These are phyloP conservation scores for Phainopepla nitens DNA, from an alignment of 2,113 vertebrate genomes.

Conservation along the genomic window DNA sequence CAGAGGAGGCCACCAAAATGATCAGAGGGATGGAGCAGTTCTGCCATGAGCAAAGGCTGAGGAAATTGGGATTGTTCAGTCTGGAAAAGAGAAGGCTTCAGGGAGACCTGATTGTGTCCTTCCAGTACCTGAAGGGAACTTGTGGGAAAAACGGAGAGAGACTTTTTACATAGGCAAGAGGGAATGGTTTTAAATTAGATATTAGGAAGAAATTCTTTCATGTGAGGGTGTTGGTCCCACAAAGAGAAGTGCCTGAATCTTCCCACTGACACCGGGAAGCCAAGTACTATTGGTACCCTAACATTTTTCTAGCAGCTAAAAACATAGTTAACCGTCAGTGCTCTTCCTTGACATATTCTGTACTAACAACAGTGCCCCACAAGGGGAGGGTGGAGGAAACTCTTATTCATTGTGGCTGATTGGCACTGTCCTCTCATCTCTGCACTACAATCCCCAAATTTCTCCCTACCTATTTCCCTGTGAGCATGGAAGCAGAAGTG, in stretches of 20 bases:
- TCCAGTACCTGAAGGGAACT: background rate
- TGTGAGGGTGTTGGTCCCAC: background rate
- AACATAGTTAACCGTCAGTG: no score
- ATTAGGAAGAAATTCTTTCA: background rate
- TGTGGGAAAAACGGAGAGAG: background rate
- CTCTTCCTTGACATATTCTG: background rate
- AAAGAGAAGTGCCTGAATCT: background rate
- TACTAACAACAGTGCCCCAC: background rate
- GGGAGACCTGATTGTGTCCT: background rate
- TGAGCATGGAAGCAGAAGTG: background rate
- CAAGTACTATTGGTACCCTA: background rate
- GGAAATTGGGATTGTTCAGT: background rate
- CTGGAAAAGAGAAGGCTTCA: background rate
- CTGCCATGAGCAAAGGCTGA: background rate
- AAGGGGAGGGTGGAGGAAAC: background rate
- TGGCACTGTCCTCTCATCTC: background rate
- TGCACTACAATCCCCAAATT: background rate
- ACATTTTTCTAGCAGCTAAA: background rate
- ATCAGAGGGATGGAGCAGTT: background rate
- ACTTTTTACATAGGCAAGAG: background rate
- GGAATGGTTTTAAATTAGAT: background rate
- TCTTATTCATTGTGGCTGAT: background rate
- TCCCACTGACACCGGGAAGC: background rate
- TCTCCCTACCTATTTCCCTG: background rate
- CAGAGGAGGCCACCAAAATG: background rate